Conservation (phyloP, 2,797 vertebrate genomes). For the Simalia tracyae region DNA sequence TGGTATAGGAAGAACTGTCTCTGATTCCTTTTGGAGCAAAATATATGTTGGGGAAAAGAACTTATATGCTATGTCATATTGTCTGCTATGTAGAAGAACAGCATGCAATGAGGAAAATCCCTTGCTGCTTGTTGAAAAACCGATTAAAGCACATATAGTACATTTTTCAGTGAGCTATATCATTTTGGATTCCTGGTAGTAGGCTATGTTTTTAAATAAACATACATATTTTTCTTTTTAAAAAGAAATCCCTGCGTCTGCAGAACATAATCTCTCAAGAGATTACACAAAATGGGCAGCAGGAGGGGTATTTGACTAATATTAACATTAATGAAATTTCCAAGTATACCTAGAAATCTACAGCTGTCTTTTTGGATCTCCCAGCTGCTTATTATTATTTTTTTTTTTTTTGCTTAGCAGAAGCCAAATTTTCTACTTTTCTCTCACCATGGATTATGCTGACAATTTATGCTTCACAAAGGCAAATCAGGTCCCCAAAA, state of each 20-base stretch:
- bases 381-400: neutral
- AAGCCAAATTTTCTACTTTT: neutral
- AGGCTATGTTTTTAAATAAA: neutral
- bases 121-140: neutral
- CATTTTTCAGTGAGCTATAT: neutral
- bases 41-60: neutral
- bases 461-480: neutral
- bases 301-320: neutral
- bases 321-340: neutral
- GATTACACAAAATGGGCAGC: neutral
- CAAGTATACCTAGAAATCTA: neutral
- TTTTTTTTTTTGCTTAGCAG: neutral
- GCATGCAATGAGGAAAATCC: neutral
- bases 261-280: neutral
- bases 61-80: neutral
- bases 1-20: neutral
- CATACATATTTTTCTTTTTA: neutral
- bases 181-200: neutral
- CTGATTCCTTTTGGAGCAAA: neutral
- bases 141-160: neutral
- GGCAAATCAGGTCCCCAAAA: neutral
- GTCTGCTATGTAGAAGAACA: neutral
- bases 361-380: neutral
- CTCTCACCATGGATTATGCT: neutral
- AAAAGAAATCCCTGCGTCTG: neutral